A percentile compares a stretch with the other conserved stretches of the same genome.
These are phyloP conservation scores for Drosophila neonasuta DNA, from an alignment of 2,888 invertebrate genomes.

Conservation along the genomic window DNA sequence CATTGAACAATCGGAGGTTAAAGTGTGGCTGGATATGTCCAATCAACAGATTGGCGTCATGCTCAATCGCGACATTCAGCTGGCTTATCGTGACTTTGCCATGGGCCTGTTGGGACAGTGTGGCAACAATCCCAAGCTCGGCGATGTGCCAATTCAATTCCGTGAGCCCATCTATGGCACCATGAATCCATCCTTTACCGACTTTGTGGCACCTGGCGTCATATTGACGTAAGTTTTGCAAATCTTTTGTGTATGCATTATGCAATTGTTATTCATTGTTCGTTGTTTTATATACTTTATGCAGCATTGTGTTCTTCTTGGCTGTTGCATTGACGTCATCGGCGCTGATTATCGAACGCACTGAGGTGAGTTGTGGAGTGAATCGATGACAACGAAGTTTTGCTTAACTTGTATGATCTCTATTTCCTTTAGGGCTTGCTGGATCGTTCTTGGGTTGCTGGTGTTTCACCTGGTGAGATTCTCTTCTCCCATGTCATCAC, in stretches of 20 bases:
- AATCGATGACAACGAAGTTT: too few species aligned
- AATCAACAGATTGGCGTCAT: slow-evolving; percentile 97
- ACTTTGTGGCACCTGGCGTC: slow-evolving; percentile 97
- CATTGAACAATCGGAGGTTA: slow-evolving; percentile 92
- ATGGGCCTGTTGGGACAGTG: slow-evolving; percentile 88
- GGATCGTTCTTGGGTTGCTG: slow-evolving; percentile 96
- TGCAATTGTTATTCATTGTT: slow-evolving; percentile 1
- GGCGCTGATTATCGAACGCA: slow-evolving; percentile 93
- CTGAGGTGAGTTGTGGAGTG: slow-evolving; percentile 84
- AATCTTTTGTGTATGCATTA: slow-evolving; percentile 6
- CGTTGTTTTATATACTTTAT: slow-evolving; percentile 44
- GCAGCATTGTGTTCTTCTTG: slow-evolving; percentile 96
- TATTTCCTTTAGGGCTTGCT: slow-evolving; percentile 85
- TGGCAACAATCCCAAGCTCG: slow-evolving; percentile 91
- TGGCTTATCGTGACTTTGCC: slow-evolving; percentile 93
- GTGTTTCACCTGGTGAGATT: slow-evolving; percentile 95
- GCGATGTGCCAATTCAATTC: slow-evolving; percentile 94
- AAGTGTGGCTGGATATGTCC: slow-evolving; percentile 96
- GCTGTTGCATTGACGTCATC: slow-evolving; percentile 97
- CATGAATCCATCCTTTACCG: slow-evolving; percentile 95
- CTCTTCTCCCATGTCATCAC: slow-evolving; percentile 96
- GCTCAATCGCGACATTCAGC: slow-evolving; percentile 92
- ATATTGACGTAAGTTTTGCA: slow-evolving; percentile 91
- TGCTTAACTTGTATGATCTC: background rate
- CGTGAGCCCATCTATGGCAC: slow-evolving; percentile 94